These are phyloP conservation scores for Anthoscopus minutus DNA, from an alignment of 2,113 vertebrate species.

Conservation along the genomic window DNA sequence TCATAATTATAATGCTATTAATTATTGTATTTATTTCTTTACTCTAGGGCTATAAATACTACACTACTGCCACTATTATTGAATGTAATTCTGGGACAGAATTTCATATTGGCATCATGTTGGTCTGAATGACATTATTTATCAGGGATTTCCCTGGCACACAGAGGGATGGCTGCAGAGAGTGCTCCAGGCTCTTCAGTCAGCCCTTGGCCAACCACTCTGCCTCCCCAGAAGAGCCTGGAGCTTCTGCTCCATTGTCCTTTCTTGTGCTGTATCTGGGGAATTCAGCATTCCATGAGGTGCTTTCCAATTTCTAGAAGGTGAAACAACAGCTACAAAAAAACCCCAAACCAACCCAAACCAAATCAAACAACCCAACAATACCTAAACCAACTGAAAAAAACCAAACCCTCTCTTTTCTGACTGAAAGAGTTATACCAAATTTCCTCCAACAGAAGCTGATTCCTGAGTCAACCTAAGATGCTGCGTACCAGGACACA, in stretches of 20 bases:
- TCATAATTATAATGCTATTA: not conserved
- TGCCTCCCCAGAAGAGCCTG: not conserved
- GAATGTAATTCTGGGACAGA: not conserved
- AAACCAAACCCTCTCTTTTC: not conserved
- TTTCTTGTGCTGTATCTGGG: not conserved
- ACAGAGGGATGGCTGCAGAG: not conserved
- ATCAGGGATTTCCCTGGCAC: not conserved
- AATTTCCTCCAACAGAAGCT: not conserved
- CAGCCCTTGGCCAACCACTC: not conserved
- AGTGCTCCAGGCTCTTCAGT: not conserved
- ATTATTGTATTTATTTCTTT: not conserved
- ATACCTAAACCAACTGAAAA: not conserved
- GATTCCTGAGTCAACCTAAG: not conserved
- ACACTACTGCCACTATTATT: too few species aligned
- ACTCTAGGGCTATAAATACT: not conserved
- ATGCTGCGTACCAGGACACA: not conserved
- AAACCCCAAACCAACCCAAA: too few species aligned
- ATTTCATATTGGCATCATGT: not conserved
- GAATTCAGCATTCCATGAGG: not conserved
- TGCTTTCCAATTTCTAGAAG: not conserved
- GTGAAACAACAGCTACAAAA: not conserved
- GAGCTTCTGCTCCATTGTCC: not conserved
- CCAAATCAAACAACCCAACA: accelerated
- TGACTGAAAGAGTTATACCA: not conserved
- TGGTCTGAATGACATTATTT: not conserved